Base-by-base conservation (phyloP, 1,140 invertebrate genomes). In the Euura saliciscinereae region DNA sequence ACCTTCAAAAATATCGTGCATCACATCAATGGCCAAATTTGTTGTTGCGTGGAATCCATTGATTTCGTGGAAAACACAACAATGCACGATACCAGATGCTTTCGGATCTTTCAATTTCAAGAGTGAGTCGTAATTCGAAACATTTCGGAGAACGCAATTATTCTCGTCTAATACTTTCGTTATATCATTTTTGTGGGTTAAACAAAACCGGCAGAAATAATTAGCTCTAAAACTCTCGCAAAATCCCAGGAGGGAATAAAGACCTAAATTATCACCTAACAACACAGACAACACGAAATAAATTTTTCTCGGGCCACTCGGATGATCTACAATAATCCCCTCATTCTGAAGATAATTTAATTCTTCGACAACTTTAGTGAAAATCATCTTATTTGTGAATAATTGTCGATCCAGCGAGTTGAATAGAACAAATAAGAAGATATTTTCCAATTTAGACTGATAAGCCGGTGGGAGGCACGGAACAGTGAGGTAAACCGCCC, bases 1-100 rank as follows among this genome's bases (percentile, higher is more conserved):
- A 4, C 82, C 79, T 70, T 82, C 80, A 72, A 75, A 73, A 65
- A 82, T 45, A 75, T 83, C 82, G 73, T 84, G 81, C 78, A 81
- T 81, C 45, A 81, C 70, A 76, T 83, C 81, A 46, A 76, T 72
- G n/a, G 66, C 68, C 28, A 76, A 65, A 59, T 82, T 82, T 67
- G 73, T 69, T 46, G 72, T 78, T 7, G 82, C 67, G 76, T 83
- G 79, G 76, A 80, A 82, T 69, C 71, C 59, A 13, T 66, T 44
- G 8, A 78, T n/a, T 28, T 71, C 13, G 59, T 78, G 44, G 42
- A 76, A 78, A 59, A 72, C 45, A 66, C 73, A 78, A 10, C 44
- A 43, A 68, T 73, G 70, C 72, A 73, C 76, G 44, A 78, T 71
- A 2, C 77, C 77, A 43, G n/a, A 73, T 44, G 8, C 6, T 45